A percentile compares a stretch with the other conserved stretches of the same genome.
phyloP scores from a whole-genome alignment of 1,140 invertebrate species.

The Nilaparvata lugens region DNA sequence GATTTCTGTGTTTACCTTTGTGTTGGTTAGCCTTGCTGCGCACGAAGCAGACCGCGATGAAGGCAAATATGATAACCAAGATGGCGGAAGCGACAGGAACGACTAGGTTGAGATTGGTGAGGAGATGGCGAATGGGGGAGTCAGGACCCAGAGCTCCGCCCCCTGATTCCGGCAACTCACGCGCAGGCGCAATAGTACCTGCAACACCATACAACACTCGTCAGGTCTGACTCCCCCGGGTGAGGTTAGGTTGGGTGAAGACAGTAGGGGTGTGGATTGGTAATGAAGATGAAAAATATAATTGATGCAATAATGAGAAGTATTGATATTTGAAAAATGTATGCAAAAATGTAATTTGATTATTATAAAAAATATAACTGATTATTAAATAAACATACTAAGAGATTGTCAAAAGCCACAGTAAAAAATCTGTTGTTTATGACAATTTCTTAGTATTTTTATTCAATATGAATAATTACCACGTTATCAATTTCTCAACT shows the following conservation, averaged over 20 bases:
- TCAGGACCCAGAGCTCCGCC: constrained; percentile 43
- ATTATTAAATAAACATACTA: no score
- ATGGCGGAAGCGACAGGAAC: constrained; percentile 87
- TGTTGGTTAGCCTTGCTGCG: constrained; percentile 66
- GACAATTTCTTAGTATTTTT: no score
- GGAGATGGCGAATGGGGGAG: constrained; percentile 70
- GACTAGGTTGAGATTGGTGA: constrained; percentile 84
- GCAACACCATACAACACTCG: constrained; percentile 41
- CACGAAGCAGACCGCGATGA: constrained; percentile 83
- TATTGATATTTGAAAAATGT: no score
- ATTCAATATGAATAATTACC: no score
- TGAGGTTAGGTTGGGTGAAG: no score
- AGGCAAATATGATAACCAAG: constrained; percentile 82
- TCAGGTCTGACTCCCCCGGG: background rate
- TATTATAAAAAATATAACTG: no score
- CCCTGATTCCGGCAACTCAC: constrained; percentile 63
- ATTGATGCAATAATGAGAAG: no score
- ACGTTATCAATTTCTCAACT: no score
- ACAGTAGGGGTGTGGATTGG: no score
- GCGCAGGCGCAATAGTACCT: constrained; percentile 88
- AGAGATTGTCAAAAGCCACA: no score
- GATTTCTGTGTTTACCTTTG: constrained; percentile 56
- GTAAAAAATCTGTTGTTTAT: no score
- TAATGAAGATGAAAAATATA: background rate
- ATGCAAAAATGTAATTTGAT: no score